Base-by-base conservation (phyloP, 2,797 vertebrate species). In the Graptemys geographica region DNA sequence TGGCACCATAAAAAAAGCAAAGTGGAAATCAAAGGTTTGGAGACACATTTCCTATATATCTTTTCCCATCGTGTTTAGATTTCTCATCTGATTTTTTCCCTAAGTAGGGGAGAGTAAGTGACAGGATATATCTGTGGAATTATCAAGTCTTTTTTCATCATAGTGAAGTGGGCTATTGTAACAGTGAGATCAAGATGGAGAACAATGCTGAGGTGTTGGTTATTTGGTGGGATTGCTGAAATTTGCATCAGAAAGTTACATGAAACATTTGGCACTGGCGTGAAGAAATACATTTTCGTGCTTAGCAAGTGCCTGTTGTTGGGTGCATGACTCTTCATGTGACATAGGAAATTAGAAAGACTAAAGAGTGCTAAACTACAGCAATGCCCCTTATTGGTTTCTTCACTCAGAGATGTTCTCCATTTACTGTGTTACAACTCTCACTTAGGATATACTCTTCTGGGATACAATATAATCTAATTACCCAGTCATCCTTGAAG, bases 31-130 rank as follows among this genome's bases (percentile, higher is more conserved):
- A 92, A 57, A 80, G 16, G 51, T 85, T 65, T 41, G 37, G 19
- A 27, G 74, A 83, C 90, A 88, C 12, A 90, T 93, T 96, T 96
- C 85, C 87, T 85, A 86, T 21, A 81, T 56, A 86, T 65, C n/a
- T 56, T 81, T 83, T 53, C 93, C 49, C 41, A 87, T 79, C 23
- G 49, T 92, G 90, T 88, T 87, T 51, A 85, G 44, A 65, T 33
- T 87, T 69, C 56, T 10, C 8, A 79, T 92, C 79, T 94, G n/a
- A 85, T 92, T 80, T 81, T 52, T 92, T 6, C 6, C 62, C 16
- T 8, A 5, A 1, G 2, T 7, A 28, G 89, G 25, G n/a, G 76
- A 86, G 25, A 88, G 79, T 11, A 47, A 78, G 15, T 28, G 44
- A 49, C 27, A 78, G 44, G 25, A 78, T 78, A 47, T 4, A 18